These are phyloP conservation scores for Actinostola sp. DNA, from an alignment of 92 coral and sea anemone genomes.

Conservation along the genomic window DNA sequence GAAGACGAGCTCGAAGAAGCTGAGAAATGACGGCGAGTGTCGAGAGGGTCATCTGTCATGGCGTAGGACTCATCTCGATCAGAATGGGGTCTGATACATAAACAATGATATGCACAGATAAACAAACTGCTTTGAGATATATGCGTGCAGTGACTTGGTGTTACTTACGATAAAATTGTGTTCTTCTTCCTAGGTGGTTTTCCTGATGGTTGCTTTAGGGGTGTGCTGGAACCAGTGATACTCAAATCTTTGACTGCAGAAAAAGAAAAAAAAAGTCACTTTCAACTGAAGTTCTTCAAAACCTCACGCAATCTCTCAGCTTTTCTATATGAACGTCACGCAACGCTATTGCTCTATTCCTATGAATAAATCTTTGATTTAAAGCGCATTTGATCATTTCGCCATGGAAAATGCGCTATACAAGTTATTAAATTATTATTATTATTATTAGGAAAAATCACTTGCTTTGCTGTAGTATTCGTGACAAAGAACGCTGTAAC, in stretches of 20 bases:
- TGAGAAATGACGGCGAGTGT: constrained; percentile 68
- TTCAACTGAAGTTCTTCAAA: not conserved
- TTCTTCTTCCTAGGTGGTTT: constrained; percentile 66
- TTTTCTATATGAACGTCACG: no score
- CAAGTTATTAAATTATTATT: no score
- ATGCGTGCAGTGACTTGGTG: not conserved
- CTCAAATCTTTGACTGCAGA: constrained; percentile 52
- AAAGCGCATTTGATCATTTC: no score
- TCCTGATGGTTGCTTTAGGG: constrained; percentile 58
- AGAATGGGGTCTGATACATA: constrained; percentile 51
- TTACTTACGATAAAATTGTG: constrained; percentile 75
- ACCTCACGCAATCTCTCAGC: no score
- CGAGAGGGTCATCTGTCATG: constrained; percentile 70
- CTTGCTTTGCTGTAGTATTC: no score
- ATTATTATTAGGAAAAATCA: no score
- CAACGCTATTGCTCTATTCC: no score
- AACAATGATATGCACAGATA: no score
- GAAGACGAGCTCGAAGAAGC: constrained; percentile 70
- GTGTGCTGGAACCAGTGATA: constrained; percentile 87
- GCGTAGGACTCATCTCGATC: constrained; percentile 77
- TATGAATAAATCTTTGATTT: no score
- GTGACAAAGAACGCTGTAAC: no score
- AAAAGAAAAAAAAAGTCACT: not conserved
- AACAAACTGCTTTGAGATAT: not conserved
- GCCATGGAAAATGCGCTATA: no score